Conservation (phyloP, 2,888 invertebrate genomes). For the Gymnoscelis rufifasciata region DNA sequence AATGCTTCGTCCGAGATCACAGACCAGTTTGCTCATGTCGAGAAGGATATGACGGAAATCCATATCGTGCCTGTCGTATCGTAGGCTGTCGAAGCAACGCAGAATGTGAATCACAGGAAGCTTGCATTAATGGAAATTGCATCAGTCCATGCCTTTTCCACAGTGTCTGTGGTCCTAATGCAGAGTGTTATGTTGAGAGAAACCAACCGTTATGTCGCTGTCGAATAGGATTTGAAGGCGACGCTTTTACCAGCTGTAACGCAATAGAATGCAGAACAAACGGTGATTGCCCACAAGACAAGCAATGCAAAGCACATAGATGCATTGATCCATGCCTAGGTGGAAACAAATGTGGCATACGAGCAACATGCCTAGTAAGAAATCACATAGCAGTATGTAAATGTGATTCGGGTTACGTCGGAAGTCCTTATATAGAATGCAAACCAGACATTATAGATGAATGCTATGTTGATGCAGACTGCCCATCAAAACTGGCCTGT, state of each 20-base stretch:
- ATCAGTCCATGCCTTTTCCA: slow-evolving; percentile 90
- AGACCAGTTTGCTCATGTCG: slow-evolving; percentile 92
- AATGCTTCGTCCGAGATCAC: slow-evolving; percentile 89
- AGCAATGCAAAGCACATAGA: slow-evolving; percentile 90
- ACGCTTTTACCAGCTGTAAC: slow-evolving; percentile 85
- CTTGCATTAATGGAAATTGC: slow-evolving; percentile 91
- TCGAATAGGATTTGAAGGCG: slow-evolving; percentile 87
- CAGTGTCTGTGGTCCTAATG: slow-evolving; percentile 88
- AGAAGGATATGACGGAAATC: slow-evolving; percentile 91
- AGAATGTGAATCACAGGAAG: slow-evolving; percentile 90
- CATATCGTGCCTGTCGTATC: slow-evolving; percentile 87
- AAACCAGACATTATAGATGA: slow-evolving; percentile 84
- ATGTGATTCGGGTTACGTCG: slow-evolving; percentile 86
- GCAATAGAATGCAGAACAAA: slow-evolving; percentile 91
- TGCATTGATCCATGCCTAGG: slow-evolving; percentile 91
- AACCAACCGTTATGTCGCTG: slow-evolving; percentile 89
- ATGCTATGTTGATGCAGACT: slow-evolving; percentile 90
- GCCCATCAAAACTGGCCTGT: slow-evolving; percentile 88
- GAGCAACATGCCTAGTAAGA: slow-evolving; percentile 88
- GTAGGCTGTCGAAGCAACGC: slow-evolving; percentile 90
- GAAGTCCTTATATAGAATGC: slow-evolving; percentile 91
- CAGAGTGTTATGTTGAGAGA: slow-evolving; percentile 87
- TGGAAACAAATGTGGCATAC: slow-evolving; percentile 85
- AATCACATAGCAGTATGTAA: slow-evolving; percentile 92
- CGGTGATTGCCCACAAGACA: slow-evolving; percentile 91